These are phyloP conservation scores for Falco naumanni DNA, from an alignment of 2,797 vertebrate genomes.

Conservation along the genomic window DNA sequence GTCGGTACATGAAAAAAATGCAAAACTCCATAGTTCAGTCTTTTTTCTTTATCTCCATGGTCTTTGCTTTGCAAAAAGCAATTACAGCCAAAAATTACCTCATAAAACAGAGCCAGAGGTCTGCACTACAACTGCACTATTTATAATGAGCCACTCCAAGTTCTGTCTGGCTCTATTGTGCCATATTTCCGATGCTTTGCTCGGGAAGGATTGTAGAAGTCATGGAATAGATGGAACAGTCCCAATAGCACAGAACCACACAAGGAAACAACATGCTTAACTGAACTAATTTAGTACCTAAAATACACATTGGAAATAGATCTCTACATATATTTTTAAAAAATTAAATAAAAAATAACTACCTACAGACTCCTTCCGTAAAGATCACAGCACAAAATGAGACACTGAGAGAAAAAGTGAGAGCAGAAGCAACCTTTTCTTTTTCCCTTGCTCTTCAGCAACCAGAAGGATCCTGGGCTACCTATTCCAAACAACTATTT, in stretches of 20 bases:
- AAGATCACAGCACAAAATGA: not conserved
- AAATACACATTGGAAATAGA: not conserved
- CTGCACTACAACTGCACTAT: not conserved
- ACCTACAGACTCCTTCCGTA: not conserved
- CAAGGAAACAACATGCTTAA: not conserved
- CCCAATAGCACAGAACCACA: not conserved
- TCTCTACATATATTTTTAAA: not conserved
- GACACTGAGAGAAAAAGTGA: not conserved
- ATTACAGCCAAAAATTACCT: not conserved
- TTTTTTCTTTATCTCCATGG: not conserved
- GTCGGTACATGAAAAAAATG: not conserved
- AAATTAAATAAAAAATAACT: not conserved
- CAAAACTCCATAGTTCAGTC: rapidly evolving
- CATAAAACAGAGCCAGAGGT: not conserved
- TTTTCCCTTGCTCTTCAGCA: not conserved
- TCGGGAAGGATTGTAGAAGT: not conserved
- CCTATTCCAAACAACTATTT: not conserved
- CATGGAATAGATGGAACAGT: not conserved
- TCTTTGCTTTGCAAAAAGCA: not conserved
- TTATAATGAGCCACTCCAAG: not conserved
- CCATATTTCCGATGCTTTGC: not conserved
- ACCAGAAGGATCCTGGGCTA: not conserved
- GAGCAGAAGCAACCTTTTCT: not conserved
- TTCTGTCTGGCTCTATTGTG: rapidly evolving
- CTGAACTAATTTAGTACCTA: not conserved